Evolutionary conservation across 2,113 vertebrate genomes (phyloP).

Genomic region (Puffinus mauretanicus): DNA sequence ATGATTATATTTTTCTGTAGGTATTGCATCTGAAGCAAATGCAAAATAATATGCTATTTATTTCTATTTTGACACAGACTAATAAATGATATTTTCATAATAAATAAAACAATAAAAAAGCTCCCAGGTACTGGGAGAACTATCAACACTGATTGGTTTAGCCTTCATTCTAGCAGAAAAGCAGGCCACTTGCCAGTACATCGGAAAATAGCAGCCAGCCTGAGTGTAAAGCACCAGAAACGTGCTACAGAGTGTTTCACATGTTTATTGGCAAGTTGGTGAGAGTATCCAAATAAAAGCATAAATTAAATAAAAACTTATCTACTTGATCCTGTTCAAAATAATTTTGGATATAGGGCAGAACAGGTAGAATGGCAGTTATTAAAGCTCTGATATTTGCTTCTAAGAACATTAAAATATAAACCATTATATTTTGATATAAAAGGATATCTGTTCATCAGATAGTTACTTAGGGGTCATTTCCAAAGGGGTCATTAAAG

Average conservation of each 20-base stretch:
- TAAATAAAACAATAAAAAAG: background rate
- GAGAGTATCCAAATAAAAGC: background rate
- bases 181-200: background rate
- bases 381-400: background rate
- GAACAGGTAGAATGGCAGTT: background rate
- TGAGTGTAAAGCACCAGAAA: background rate
- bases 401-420: background rate
- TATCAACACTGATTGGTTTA: background rate
- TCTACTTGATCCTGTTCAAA: background rate
- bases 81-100: background rate
- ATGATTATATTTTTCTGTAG: background rate
- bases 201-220: background rate
- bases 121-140: background rate
- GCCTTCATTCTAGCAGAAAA: background rate
- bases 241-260: background rate
- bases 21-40: background rate
- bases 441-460: background rate
- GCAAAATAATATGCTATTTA: background rate
- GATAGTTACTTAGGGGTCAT: background rate
- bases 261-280: background rate
- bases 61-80: background rate
- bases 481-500: background rate
- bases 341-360: background rate
- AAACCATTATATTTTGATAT: background rate
- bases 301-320: background rate